These are phyloP conservation scores for Parazoanthus darwini DNA, from an alignment of 92 coral and sea anemone genomes.

Conservation along the genomic window DNA sequence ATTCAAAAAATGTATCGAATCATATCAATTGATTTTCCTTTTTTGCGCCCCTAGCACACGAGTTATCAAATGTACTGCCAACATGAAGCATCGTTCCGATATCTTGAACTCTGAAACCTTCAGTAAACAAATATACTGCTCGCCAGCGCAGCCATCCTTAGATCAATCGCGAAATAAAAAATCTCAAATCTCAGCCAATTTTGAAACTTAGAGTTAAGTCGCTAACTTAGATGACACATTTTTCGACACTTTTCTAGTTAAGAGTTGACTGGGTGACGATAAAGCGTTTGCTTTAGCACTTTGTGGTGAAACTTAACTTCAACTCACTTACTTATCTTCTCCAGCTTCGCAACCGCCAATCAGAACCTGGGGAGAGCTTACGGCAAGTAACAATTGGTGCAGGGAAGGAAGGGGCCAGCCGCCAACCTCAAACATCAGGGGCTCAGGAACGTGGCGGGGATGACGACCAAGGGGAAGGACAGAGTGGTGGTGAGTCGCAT, in stretches of 20 bases:
- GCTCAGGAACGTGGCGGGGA: conserved; percentile 5
- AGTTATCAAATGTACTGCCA: too few relatives aligned
- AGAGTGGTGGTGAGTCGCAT: conserved; percentile 2
- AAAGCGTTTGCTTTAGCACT: neutral
- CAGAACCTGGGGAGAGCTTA: conserved; percentile 33
- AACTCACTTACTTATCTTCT: neutral
- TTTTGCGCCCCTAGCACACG: too few relatives aligned
- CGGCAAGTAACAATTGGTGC: conserved; percentile 10
- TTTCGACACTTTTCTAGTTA: neutral
- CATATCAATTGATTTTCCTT: too few relatives aligned
- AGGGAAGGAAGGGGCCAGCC: conserved; percentile 8
- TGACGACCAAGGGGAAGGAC: neutral
- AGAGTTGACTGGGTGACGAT: too few relatives aligned
- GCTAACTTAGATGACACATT: neutral
- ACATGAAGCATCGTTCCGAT: too few relatives aligned
- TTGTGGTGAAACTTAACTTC: too few relatives aligned
- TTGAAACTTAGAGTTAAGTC: neutral
- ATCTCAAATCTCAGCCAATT: neutral
- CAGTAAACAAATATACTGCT: too few relatives aligned
- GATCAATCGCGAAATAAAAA: too few relatives aligned
- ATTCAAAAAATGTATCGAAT: too few relatives aligned
- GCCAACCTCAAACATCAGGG: conserved; percentile 14
- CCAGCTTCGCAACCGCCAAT: conserved; percentile 32
- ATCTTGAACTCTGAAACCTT: too few relatives aligned
- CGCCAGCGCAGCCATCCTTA: too few relatives aligned